A percentile compares a stretch with the other conserved stretches of the same genome.
These are phyloP conservation scores for Ephialtes manifestator DNA, from an alignment of 2,888 invertebrate species.

Conservation along the genomic window DNA sequence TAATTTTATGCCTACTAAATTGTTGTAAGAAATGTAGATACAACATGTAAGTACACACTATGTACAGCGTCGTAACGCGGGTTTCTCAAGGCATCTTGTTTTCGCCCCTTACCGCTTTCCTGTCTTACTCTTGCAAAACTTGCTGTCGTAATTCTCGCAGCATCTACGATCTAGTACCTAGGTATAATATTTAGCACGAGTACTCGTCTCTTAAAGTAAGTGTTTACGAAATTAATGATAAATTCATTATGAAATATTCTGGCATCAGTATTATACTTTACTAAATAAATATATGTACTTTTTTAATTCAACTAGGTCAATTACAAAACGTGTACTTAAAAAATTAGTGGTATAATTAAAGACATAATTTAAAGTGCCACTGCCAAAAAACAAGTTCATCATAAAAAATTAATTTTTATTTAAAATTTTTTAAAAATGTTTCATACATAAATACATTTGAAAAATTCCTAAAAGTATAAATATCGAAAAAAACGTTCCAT, in stretches of 20 bases:
- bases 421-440: too few species aligned
- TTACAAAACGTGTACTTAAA: background rate
- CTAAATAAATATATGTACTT: too few species aligned
- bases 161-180: constrained; percentile 23
- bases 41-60: constrained; percentile 13
- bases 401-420: background rate
- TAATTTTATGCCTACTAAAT: background rate
- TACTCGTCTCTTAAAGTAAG: background rate
- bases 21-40: background rate
- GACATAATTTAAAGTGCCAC: background rate
- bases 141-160: constrained; percentile 44
- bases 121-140: constrained; percentile 43
- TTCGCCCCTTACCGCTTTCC: constrained; percentile 29
- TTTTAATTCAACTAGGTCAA: background rate
- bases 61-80: background rate
- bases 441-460: too few species aligned
- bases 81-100: constrained; percentile 36
- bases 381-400: background rate
- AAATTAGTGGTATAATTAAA: background rate
- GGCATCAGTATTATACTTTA: too few species aligned
- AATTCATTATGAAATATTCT: background rate
- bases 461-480: too few species aligned
- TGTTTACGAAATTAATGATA: constrained; percentile 1
- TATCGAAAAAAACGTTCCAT: too few species aligned
- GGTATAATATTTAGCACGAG: constrained; percentile 15